Percentiles rank a stretch among this genome's conserved stretches.
Evolutionary conservation across 2,888 invertebrate genomes (phyloP).

Genomic region (Pteria penguin): DNA sequence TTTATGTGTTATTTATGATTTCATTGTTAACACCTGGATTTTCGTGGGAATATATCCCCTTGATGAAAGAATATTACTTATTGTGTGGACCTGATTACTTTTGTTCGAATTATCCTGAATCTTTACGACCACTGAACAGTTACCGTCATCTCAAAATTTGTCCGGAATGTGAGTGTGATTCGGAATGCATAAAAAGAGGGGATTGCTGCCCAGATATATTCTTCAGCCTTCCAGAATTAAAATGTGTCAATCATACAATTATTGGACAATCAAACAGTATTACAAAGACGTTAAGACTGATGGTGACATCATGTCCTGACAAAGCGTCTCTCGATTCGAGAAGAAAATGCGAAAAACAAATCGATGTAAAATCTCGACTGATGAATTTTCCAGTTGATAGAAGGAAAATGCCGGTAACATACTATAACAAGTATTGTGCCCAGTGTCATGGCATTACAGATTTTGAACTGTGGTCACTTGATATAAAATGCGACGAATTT

Average conservation of each 20-base stretch:
- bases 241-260: neutral
- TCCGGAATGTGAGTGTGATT: neutral
- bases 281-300: neutral
- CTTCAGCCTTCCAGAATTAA: neutral
- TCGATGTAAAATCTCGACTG: neutral
- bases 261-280: neutral
- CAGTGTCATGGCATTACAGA: neutral
- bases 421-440: neutral
- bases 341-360: neutral
- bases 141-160: neutral
- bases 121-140: neutral
- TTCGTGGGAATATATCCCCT: neutral
- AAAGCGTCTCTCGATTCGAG: neutral
- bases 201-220: conserved; percentile 1
- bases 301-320: neutral
- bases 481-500: neutral
- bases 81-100: conserved; percentile 1
- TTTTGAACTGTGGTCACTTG: neutral
- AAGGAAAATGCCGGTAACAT: neutral
- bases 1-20: too few relatives aligned
- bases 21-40: too few relatives aligned
- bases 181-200: neutral
- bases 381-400: neutral
- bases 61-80: neutral
- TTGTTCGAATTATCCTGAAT: neutral